A percentile compares a stretch with the other conserved stretches of the same genome.
Conservation (phyloP, 2,113 vertebrate species). For the Neogale vison region DNA sequence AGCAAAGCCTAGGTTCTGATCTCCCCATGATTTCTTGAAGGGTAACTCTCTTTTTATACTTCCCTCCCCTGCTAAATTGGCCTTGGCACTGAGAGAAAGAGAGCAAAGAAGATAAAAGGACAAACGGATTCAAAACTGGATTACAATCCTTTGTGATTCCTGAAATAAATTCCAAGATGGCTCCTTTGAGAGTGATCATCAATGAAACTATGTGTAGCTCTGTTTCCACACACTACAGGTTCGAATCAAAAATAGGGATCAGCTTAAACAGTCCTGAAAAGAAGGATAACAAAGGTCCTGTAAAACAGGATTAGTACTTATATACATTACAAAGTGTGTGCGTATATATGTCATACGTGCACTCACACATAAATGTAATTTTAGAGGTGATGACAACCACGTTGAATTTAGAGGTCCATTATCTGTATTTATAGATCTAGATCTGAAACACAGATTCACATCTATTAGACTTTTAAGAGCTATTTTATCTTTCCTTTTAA, state of each 20-base stretch:
- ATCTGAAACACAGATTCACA: neutral
- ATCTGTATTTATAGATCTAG: neutral
- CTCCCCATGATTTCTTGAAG: neutral
- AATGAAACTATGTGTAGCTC: neutral
- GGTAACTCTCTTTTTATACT: neutral
- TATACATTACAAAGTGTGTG: neutral
- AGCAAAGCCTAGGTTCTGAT: neutral
- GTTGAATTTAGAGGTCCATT: neutral
- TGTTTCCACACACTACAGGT: neutral
- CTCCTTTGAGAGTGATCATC: slow-evolving; percentile 5
- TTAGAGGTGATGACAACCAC: neutral
- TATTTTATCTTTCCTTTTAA: neutral
- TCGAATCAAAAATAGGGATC: neutral
- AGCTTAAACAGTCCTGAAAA: neutral
- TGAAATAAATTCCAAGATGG: neutral
- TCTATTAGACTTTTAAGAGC: neutral
- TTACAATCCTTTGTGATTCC: neutral
- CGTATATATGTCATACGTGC: neutral
- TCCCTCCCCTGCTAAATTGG: neutral
- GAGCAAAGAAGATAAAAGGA: neutral
- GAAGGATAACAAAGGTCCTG: neutral
- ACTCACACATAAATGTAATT: neutral
- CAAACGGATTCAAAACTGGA: neutral
- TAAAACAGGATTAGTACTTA: neutral
- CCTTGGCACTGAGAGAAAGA: neutral